phyloP scores from a whole-genome alignment of 2,113 vertebrate species.

The Barbus barbus region DNA sequence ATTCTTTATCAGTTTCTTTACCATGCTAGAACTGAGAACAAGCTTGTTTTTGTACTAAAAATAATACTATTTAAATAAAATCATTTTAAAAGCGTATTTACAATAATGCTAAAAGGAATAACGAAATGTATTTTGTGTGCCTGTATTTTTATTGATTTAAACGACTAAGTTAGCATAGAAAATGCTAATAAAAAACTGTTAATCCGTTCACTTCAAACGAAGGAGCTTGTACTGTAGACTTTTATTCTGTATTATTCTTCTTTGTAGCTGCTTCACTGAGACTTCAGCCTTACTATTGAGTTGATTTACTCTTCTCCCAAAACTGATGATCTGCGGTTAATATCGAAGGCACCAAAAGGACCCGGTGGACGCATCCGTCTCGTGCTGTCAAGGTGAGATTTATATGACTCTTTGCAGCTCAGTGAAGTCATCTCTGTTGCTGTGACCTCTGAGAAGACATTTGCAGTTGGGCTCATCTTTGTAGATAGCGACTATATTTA shows the following conservation, averaged over 20 bases:
- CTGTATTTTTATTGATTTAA: neutral
- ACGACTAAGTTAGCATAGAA: neutral
- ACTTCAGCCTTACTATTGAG: neutral
- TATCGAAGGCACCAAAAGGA: neutral
- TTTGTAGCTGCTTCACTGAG: too few species aligned
- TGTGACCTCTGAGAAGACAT: slow-evolving; percentile 21
- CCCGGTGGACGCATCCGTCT: neutral
- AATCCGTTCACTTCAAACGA: too few species aligned
- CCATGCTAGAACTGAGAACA: neutral
- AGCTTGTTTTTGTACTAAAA: neutral
- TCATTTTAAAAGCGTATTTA: too few species aligned
- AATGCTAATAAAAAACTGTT: neutral
- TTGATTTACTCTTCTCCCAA: neutral
- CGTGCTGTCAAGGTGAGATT: neutral
- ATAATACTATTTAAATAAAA: neutral
- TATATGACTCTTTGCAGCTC: neutral
- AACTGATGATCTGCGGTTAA: neutral
- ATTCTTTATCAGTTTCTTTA: neutral
- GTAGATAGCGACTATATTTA: neutral
- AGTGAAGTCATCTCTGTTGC: neutral
- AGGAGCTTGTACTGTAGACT: neutral
- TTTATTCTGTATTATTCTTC: neutral
- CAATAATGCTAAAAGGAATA: neutral
- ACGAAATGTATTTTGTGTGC: neutral
- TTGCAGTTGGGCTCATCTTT: neutral